phyloP scores from a whole-genome alignment of 2,888 invertebrate species.

The Pheosia gnoma region DNA sequence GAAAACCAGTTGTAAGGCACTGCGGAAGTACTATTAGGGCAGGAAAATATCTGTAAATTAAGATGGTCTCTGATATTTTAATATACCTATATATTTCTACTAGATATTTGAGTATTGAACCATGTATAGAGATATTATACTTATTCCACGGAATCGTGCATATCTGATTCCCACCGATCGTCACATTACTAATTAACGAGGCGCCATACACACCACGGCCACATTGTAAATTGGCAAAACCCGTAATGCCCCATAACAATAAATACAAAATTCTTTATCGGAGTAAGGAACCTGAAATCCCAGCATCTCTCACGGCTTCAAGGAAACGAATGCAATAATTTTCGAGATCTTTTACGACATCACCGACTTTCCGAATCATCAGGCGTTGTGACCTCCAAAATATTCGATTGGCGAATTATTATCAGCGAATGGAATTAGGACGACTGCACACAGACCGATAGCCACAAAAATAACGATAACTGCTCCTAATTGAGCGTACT shows the following conservation, averaged over 20 bases:
- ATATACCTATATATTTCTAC: too few relatives aligned
- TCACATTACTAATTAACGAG: slow-evolving; percentile 5
- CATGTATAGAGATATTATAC: too few relatives aligned
- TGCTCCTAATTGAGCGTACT: too few relatives aligned
- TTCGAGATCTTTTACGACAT: slow-evolving; percentile 5
- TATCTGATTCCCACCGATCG: background rate
- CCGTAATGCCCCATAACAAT: slow-evolving; percentile 2
- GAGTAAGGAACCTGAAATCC: background rate
- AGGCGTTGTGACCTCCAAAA: slow-evolving; percentile 5
- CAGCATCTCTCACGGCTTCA: slow-evolving; percentile 4
- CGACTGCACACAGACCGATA: background rate
- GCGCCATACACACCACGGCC: background rate
- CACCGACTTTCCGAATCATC: background rate
- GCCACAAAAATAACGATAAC: background rate
- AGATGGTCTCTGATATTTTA: too few relatives aligned
- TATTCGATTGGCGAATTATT: slow-evolving; percentile 2
- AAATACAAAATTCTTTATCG: slow-evolving; percentile 3
- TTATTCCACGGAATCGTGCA: background rate
- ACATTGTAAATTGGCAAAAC: background rate
- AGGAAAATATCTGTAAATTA: too few relatives aligned
- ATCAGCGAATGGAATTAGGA: slow-evolving; percentile 1
- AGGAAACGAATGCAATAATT: slow-evolving; percentile 7
- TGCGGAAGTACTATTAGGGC: too few relatives aligned
- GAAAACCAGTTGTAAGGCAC: too few relatives aligned
- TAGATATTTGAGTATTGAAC: too few relatives aligned